Evolutionary conservation across 2,888 invertebrate species (phyloP), one percentile per base, ranked within the genome.

Genomic region (Orchesella flavescens): DNA sequence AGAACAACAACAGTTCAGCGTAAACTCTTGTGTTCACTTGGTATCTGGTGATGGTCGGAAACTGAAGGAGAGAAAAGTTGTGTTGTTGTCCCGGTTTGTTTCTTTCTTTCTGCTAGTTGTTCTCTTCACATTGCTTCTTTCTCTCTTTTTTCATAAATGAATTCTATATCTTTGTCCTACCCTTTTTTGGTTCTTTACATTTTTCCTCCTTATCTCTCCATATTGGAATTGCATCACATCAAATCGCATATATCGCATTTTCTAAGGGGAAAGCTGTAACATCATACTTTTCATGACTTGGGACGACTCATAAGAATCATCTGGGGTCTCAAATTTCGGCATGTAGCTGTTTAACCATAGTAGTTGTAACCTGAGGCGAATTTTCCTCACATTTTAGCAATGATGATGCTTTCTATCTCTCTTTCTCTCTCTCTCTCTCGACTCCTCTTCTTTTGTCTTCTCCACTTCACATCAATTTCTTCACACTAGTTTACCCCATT

Each of bases 151-250:
- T 34, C 34, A 34, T 34, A 34, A 34, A 34, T 34, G 34, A 34
- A 34, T 34, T 34, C 34, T 34, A 34, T 34, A 34, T 34, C 34
- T 34, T 34, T 34, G 34, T 34, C 34, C 34, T 4, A 34, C 34
- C 34, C 34, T 34, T 34, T 34, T 34, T n/a, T 3, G 10, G 49
- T 3, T 49, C 34, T 49, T 49, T 49, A 49, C 49, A 49, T 49
- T 49, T 49, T 49, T 12, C 23, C 34, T 12, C 23, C 34, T 19
- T 63, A 15, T 59, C 59, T 17, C 21, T n/a, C 59, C 17, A 17
- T 63, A 57, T 61, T 61, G 61, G 61, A 2, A 61, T 61, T 61
- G 19, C 57, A 57, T 57, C 19, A 57, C 57, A 57, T 53, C n/a
- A 57, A 17, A 57, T 61, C 24, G 24, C 61, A 12, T 21, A n/a